Percentiles rank a stretch among this genome's conserved stretches.
phyloP scores from a whole-genome alignment of 92 coral and sea anemone genomes.

The Epizoanthus illoricatus region DNA sequence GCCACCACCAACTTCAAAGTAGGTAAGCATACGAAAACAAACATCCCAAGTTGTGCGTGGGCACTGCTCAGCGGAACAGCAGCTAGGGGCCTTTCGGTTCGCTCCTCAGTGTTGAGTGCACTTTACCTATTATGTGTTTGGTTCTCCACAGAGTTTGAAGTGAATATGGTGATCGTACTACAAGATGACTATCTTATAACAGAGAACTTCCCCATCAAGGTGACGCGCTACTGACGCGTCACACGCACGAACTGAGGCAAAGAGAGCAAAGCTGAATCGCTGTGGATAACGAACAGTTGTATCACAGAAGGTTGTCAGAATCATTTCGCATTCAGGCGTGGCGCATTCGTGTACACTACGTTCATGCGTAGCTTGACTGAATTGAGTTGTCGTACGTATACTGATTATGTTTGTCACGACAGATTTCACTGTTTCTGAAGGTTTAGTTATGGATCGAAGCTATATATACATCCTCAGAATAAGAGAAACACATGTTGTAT shows the following conservation, averaged over 20 bases:
- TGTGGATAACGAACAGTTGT: too few relatives aligned
- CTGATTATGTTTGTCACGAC: too few relatives aligned
- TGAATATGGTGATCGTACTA: conserved; percentile 91
- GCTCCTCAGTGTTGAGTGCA: neutral
- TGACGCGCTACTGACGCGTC: conserved; percentile 56
- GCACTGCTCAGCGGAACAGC: neutral
- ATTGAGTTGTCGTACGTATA: too few relatives aligned
- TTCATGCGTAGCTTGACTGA: too few relatives aligned
- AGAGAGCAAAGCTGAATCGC: too few relatives aligned
- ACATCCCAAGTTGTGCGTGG: neutral
- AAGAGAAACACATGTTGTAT: too few relatives aligned
- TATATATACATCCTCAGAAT: too few relatives aligned
- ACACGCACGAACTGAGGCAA: neutral
- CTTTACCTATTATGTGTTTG: neutral
- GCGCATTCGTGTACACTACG: too few relatives aligned
- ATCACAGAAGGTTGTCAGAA: too few relatives aligned
- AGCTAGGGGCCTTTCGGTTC: neutral
- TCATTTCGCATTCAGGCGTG: too few relatives aligned
- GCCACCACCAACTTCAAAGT: conserved; percentile 98
- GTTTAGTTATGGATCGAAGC: too few relatives aligned
- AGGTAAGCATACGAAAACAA: conserved; percentile 60
- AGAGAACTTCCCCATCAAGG: conserved; percentile 93
- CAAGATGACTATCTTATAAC: conserved; percentile 96
- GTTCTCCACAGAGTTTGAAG: conserved; percentile 81
- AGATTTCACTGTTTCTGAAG: too few relatives aligned